Percentiles rank a stretch among this genome's conserved stretches.
These are phyloP conservation scores for Lepisosteus oculatus DNA, from an alignment of 2,113 vertebrate species.

Conservation along the genomic window DNA sequence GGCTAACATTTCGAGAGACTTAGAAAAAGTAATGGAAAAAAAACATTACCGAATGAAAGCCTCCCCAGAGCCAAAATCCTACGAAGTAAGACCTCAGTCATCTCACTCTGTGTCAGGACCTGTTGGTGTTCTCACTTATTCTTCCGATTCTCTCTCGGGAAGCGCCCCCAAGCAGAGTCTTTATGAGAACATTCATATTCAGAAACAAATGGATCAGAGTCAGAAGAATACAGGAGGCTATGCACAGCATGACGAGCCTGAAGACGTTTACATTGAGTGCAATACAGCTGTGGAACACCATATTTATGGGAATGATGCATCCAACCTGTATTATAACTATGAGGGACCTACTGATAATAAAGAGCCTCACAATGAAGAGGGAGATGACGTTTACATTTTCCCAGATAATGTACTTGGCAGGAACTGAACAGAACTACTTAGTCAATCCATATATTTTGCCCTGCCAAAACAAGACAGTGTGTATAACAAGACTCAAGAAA, in stretches of 20 bases:
- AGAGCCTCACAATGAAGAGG: background rate
- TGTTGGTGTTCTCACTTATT: too few relatives aligned
- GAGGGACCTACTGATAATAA: background rate
- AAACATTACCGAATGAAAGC: too few relatives aligned
- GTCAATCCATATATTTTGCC: too few relatives aligned
- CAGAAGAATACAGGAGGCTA: too few relatives aligned
- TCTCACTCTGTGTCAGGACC: too few relatives aligned
- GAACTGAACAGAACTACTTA: background rate
- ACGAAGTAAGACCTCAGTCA: too few relatives aligned
- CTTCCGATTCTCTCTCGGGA: too few relatives aligned
- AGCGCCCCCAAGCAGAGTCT: background rate
- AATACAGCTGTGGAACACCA: background rate
- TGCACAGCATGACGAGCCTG: background rate
- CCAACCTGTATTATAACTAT: slow-evolving; percentile 22
- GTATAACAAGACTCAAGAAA: too few relatives aligned
- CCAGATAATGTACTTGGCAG: slow-evolving; percentile 9
- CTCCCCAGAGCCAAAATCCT: too few relatives aligned
- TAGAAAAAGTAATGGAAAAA: too few relatives aligned
- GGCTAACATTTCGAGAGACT: too few relatives aligned
- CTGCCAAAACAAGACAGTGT: too few relatives aligned
- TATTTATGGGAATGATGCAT: slow-evolving; percentile 20
- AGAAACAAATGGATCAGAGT: background rate
- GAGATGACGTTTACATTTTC: slow-evolving; percentile 28
- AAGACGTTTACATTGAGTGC: background rate
- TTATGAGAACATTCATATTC: slow-evolving; percentile 12